phyloP scores from a whole-genome alignment of 1,140 invertebrate genomes.

The Tetramorium alpestre region DNA sequence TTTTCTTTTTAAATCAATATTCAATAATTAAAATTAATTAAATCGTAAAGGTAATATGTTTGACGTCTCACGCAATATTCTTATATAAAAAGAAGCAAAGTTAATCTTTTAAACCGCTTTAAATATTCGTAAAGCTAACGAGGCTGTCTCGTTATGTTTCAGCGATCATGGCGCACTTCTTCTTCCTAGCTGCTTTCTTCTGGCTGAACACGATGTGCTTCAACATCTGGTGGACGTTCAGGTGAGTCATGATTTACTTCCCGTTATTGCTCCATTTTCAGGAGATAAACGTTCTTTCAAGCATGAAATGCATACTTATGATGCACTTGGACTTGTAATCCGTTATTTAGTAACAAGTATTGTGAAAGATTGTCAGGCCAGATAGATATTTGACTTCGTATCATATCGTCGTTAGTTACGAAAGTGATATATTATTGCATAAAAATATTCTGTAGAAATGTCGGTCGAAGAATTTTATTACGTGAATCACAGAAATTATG shows the following conservation, averaged over 20 bases:
- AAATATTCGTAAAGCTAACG: constrained; percentile 43
- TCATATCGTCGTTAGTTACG: too few relatives aligned
- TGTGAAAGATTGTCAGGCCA: neutral
- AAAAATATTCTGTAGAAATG: too few relatives aligned
- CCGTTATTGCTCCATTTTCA: constrained; percentile 23
- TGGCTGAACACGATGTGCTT: constrained; percentile 99
- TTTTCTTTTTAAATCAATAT: neutral
- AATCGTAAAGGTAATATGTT: neutral
- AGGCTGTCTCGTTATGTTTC: constrained; percentile 85
- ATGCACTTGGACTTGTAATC: neutral
- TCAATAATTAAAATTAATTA: constrained; percentile 7
- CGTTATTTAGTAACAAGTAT: neutral
- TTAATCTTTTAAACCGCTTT: constrained; percentile 8
- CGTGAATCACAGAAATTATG: neutral
- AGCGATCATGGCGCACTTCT: constrained; percentile 95
- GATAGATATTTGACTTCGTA: neutral
- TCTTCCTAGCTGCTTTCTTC: constrained; percentile 97
- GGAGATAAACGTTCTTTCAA: neutral
- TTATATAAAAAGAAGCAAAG: neutral
- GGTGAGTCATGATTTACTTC: constrained; percentile 86
- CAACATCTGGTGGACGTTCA: constrained; percentile 97
- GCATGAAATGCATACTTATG: neutral
- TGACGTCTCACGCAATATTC: neutral
- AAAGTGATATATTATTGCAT: too few relatives aligned
- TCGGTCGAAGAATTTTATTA: too few relatives aligned